A percentile compares a stretch with the other conserved stretches of the same genome.
Conservation (phyloP, 2,888 invertebrate species). For the Stenichneumon culpator region DNA sequence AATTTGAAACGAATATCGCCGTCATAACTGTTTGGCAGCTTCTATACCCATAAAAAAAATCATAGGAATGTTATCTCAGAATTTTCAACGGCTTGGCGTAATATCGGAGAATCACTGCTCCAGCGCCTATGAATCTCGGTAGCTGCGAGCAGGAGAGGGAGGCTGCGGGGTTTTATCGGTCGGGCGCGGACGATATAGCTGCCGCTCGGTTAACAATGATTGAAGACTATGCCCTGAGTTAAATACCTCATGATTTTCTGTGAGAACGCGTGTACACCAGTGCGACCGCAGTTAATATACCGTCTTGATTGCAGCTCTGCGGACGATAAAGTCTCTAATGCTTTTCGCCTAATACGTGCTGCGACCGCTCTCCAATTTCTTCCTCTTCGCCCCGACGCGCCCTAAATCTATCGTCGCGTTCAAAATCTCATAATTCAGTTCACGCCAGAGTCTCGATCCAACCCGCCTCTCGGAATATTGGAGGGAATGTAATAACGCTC, state of each 20-base stretch:
- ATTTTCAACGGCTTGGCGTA: background rate
- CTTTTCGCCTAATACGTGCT: constrained; percentile 5
- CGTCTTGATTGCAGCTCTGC: constrained; percentile 20
- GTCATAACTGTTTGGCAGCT: background rate
- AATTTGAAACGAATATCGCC: background rate
- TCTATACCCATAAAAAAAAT: background rate
- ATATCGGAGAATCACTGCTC: background rate
- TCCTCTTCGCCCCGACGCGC: background rate
- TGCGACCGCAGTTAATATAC: constrained; percentile 6
- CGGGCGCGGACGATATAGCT: constrained; percentile 7
- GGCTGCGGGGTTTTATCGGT: background rate
- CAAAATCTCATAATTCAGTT: background rate
- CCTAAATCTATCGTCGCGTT: background rate
- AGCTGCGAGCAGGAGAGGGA: background rate
- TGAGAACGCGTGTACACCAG: background rate
- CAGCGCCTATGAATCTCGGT: constrained; percentile 1
- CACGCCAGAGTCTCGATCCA: background rate
- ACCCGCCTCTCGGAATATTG: background rate
- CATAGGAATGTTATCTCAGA: background rate
- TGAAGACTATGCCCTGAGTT: constrained; percentile 1
- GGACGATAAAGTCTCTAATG: constrained; percentile 10
- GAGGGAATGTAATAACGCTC: background rate
- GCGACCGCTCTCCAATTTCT: background rate
- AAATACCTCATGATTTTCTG: background rate
- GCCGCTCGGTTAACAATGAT: constrained; percentile 24